Percentiles rank a stretch among this genome's conserved stretches.
Evolutionary conservation across 2,113 vertebrate species (phyloP).

Genomic region (Strix aluco): DNA sequence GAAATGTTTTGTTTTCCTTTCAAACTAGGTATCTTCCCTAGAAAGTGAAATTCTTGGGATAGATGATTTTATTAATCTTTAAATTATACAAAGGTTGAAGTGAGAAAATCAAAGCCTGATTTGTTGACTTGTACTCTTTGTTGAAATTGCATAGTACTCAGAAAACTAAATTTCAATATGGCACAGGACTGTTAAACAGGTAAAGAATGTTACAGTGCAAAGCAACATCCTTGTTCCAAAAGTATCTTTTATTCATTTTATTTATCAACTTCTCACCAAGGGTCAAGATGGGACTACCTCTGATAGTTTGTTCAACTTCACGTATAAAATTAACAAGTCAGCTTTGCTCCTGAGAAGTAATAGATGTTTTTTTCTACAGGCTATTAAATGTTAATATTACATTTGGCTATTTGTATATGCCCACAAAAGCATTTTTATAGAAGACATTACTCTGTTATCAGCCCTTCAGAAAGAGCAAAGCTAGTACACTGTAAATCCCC

Average conservation of each 20-base stretch:
- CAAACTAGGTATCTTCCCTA: not conserved
- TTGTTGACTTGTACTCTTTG: not conserved
- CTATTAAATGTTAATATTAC: slow-evolving; percentile 24
- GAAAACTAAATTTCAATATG: not conserved
- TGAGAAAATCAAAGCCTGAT: not conserved
- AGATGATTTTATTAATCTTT: not conserved
- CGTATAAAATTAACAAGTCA: not conserved
- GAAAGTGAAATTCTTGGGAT: not conserved
- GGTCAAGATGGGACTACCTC: not conserved
- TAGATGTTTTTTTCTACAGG: not conserved
- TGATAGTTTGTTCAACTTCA: not conserved
- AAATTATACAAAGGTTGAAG: not conserved
- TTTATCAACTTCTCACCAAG: not conserved
- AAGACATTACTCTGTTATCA: slow-evolving; percentile 6
- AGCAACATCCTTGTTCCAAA: not conserved
- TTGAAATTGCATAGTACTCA: not conserved
- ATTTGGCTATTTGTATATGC: not conserved
- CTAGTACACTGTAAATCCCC: not conserved
- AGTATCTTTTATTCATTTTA: not conserved
- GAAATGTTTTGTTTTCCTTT: not conserved
- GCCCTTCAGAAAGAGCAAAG: not conserved
- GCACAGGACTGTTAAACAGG: not conserved
- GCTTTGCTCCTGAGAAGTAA: not conserved
- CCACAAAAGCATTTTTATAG: slow-evolving; percentile 13
- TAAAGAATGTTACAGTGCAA: not conserved